Evolutionary conservation across 2,113 vertebrate species (phyloP), one percentile per base, ranked within the genome.

Genomic region (Aramus guarauna): DNA sequence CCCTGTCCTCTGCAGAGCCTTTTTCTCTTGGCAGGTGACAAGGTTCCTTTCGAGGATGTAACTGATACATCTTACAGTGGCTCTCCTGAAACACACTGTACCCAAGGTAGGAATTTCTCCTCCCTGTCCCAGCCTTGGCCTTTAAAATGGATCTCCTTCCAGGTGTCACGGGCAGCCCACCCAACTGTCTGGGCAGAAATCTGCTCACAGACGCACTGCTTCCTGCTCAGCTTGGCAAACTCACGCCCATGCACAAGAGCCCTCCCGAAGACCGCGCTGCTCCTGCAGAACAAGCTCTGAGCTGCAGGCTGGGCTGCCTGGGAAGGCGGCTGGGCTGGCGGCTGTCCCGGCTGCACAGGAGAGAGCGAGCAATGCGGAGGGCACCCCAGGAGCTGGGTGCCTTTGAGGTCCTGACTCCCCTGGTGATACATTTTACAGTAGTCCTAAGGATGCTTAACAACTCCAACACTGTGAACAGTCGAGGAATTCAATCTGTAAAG

Each of bases 351-450:
- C 59, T 43, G 41, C 80, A 50, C 39, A 63, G 20, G 20, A n/a
- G 23, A 16, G 34, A 85, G 52, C 0, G 4, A 60, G 15, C 26
- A 34, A 43, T 4, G 41, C 0, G 0, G 24, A 72, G 11, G 39
- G 27, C 47, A 67, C 7, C 36, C 23, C 56, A 41, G 47, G 50
- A 67, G 11, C 29, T 53, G 48, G 37, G 39, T 55, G 52, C 23
- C 26, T 59, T 26, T 53, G 29, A 41, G 48, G 45, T 23, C 63
- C 36, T 67, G 19, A 16, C n/a, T 74, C 43, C 18, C 34, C 55
- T 16, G 14, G 53, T 12, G n/a, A 63, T 32, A 5, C 4, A 63
- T 43, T 88, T 79, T 34, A 63, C 60, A 36, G 37, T 9, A 55
- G 20, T 47, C 88, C 53, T 73, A 56, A 67, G 15, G 84, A 36